Evolutionary conservation across 2,113 vertebrate genomes (phyloP).

Genomic region (Lophochroa leadbeateri): DNA sequence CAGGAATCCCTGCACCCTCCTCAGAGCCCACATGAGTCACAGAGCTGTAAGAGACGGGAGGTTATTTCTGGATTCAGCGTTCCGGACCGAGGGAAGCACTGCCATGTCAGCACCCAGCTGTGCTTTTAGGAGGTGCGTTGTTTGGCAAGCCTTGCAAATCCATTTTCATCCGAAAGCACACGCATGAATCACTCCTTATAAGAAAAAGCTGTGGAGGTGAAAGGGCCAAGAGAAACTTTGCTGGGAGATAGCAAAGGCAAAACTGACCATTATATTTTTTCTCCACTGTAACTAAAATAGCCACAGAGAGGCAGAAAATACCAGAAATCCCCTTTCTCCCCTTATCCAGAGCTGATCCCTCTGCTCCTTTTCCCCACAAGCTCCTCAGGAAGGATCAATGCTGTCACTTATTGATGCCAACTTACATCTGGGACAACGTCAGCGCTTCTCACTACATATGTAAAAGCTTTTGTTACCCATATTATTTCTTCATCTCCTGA

Average conservation of each 20-base stretch:
- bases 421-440: not conserved
- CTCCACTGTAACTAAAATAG: not conserved
- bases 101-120: constrained; percentile 43
- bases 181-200: not conserved
- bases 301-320: not conserved
- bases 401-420: not conserved
- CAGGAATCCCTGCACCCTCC: not conserved
- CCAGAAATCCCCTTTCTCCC: not conserved
- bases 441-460: fast-evolving
- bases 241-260: not conserved
- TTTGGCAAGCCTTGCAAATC: constrained; percentile 21
- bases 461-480: not conserved
- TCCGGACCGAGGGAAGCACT: constrained; percentile 21
- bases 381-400: not conserved
- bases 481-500: not conserved
- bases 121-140: constrained; percentile 12
- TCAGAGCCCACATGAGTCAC: not conserved
- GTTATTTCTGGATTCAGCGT: constrained; percentile 41
- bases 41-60: not conserved
- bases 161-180: not conserved
- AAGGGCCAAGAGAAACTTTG: not conserved
- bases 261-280: not conserved
- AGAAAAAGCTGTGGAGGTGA: constrained; percentile 15
- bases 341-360: not conserved
- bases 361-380: not conserved